Evolutionary conservation across 2,113 vertebrate species (phyloP).

Genomic region (Shinisaurus crocodilurus): DNA sequence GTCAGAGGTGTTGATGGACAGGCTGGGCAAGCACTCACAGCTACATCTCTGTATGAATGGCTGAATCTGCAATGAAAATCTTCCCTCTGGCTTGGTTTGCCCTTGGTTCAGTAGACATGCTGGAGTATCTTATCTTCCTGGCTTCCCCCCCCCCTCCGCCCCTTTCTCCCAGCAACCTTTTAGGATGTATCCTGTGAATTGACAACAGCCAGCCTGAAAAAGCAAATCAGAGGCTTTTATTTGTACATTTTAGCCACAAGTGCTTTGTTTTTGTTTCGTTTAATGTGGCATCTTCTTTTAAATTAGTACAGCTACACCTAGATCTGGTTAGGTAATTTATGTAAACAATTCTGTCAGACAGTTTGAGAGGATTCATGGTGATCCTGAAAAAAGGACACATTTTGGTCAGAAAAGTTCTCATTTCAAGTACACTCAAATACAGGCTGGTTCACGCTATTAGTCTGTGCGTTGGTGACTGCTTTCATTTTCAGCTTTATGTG

Average conservation of each 20-base stretch:
- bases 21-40: constrained; percentile 21
- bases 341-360: fast-evolving
- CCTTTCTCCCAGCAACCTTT: neutral
- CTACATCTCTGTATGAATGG: constrained; percentile 2
- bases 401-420: neutral
- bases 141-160: neutral
- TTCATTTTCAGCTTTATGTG: neutral
- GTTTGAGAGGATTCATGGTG: neutral
- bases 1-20: constrained; percentile 43
- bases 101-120: constrained; percentile 45
- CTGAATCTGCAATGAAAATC: constrained; percentile 45
- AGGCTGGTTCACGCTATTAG: neutral
- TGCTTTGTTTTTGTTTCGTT: fast-evolving
- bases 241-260: neutral
- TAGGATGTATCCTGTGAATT: neutral
- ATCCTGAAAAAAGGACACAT: neutral
- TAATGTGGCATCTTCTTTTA: neutral
- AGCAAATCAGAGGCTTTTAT: neutral
- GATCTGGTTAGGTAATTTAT: neutral
- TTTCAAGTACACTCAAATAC: neutral
- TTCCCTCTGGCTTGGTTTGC: constrained; percentile 43
- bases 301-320: neutral
- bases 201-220: neutral
- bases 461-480: neutral
- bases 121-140: constrained; percentile 43